Evolutionary conservation across 2,888 invertebrate genomes (phyloP), one percentile per base, ranked within the genome.

Genomic region (Hoplodrina blanda): DNA sequence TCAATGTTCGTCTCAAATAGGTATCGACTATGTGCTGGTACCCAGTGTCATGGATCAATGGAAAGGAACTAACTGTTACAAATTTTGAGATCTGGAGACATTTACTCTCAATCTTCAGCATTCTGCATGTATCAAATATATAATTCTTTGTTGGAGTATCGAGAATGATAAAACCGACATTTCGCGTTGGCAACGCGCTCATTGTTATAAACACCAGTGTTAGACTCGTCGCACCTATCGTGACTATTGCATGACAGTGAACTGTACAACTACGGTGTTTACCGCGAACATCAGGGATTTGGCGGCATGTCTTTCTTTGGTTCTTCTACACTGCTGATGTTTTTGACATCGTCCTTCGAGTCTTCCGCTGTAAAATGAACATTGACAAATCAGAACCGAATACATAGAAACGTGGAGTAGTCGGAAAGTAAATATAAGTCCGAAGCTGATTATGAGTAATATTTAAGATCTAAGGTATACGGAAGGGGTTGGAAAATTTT

Each of bases 281-380:
- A 89, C 53, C 89, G 89, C 84, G 80, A 86, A 86, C 87, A 95
- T 97, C 97, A 97, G 93, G 97, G 97, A 94, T 97, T 97, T 80
- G 97, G 94, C 63, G 96, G 94, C 64, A 96, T 91, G 55, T 97
- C 97, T 90, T 97, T 97, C 94, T 97, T 97, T 85, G 96, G 93
- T 88, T 97, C 97, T 82, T 97, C 97, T 84, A 95, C 94, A 85
- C 94, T 96, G 85, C 91, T 90, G 86, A 93, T 82, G 68, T 96
- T 96, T 82, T 97, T 96, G 61, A 95, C 90, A 60, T 97, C 97
- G 71, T 97, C 97, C 89, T 97, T 97, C 69, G 96, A 94, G 86
- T 97, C 97, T 86, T 97, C 97, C 93, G 94, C 96, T 97, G 89
- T n/a, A 94, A 94, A 86, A 83, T 70, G 79, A 78, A 85, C 56